phyloP scores from a whole-genome alignment of 2,888 invertebrate species.

The Drosophila tanythrix region DNA sequence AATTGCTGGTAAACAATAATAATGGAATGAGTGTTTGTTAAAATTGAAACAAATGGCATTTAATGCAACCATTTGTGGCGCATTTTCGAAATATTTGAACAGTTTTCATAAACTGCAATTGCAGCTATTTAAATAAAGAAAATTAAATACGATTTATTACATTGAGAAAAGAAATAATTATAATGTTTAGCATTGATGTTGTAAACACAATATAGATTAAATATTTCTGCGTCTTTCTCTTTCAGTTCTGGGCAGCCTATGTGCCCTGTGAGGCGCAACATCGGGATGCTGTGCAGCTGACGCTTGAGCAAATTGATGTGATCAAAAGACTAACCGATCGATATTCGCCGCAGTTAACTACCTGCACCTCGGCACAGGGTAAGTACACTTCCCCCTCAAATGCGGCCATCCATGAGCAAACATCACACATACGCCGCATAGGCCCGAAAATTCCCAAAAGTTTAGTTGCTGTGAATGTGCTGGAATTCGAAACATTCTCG shows the following conservation, averaged over 20 bases:
- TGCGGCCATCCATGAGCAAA: slow-evolving; percentile 11
- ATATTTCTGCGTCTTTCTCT: neutral
- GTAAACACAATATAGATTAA: too few relatives aligned
- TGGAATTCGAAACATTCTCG: slow-evolving; percentile 29
- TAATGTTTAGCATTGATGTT: too few relatives aligned
- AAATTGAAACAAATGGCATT: slow-evolving; percentile 3
- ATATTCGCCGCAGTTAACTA: slow-evolving; percentile 88
- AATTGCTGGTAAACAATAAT: slow-evolving; percentile 13
- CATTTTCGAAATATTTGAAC: neutral
- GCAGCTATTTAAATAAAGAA: neutral
- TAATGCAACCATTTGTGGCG: neutral
- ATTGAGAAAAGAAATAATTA: neutral
- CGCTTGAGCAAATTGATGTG: slow-evolving; percentile 90
- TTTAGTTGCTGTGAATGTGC: slow-evolving; percentile 5
- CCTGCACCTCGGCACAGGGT: slow-evolving; percentile 89
- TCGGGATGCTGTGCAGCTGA: slow-evolving; percentile 89
- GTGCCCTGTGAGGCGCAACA: slow-evolving; percentile 89
- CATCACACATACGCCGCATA: slow-evolving; percentile 48
- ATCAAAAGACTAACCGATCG: slow-evolving; percentile 89
- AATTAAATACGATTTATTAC: neutral
- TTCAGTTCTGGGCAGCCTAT: slow-evolving; percentile 91
- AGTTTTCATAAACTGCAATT: neutral
- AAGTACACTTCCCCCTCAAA: slow-evolving; percentile 67
- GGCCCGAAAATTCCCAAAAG: slow-evolving; percentile 21
- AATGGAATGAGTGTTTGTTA: neutral